A percentile compares a stretch with the other conserved stretches of the same genome.
Conservation (phyloP, 2,797 vertebrate genomes). For the Chiloscyllium punctatum region DNA sequence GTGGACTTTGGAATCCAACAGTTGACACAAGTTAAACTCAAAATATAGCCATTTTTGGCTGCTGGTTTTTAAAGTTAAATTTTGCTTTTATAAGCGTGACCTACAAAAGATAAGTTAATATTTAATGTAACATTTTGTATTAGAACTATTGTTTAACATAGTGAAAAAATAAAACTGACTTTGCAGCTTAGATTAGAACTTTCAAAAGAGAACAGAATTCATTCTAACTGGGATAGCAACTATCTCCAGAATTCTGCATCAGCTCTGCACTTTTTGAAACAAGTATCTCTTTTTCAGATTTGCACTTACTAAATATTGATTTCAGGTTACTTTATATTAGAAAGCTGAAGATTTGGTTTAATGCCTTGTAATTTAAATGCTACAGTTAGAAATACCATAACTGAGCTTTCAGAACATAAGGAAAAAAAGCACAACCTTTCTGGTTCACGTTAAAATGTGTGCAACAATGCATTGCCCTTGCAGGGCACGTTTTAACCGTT, state of each 20-base stretch:
- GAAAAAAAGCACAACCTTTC: neutral
- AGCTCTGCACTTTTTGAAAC: neutral
- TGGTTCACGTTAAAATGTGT: constrained; percentile 6
- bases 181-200: neutral
- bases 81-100: constrained; percentile 22
- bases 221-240: neutral
- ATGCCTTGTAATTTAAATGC: constrained; percentile 3
- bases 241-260: neutral
- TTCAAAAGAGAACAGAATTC: neutral
- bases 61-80: neutral
- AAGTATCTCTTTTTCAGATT: neutral
- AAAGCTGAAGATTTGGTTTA: constrained; percentile 28
- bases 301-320: neutral
- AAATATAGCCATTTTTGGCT: neutral
- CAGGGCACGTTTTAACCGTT: neutral
- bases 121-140: neutral
- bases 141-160: neutral
- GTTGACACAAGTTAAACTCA: neutral
- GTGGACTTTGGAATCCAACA: neutral
- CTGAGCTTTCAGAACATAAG: neutral
- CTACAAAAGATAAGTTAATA: constrained; percentile 16
- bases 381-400: constrained; percentile 21
- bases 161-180: constrained; percentile 24
- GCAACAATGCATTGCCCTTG: neutral
- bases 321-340: neutral